Evolutionary conservation across 2,113 vertebrate genomes (phyloP).

Genomic region (Chionis minor): DNA sequence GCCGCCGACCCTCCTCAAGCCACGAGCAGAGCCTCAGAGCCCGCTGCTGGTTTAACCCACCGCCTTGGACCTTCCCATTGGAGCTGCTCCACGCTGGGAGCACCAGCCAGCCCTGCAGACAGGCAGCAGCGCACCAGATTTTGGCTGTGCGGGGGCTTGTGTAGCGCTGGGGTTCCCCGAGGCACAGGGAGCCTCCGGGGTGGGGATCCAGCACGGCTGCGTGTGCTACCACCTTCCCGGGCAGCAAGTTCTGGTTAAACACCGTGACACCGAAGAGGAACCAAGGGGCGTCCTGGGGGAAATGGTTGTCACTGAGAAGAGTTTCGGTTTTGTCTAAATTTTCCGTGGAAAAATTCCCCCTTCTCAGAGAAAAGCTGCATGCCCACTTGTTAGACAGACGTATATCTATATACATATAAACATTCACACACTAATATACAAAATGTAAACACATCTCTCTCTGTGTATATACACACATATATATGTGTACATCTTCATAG

Average conservation of each 20-base stretch:
- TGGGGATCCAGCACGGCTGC: fast-evolving
- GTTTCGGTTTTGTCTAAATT: background rate
- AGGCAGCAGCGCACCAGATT: fast-evolving
- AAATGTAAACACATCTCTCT: background rate
- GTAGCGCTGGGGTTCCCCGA: background rate
- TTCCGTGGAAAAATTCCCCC: background rate
- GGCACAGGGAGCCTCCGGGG: fast-evolving
- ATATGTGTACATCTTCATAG: background rate
- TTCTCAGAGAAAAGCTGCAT: background rate
- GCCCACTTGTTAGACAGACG: background rate
- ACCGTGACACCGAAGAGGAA: background rate
- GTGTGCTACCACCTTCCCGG: fast-evolving
- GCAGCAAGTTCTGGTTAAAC: background rate
- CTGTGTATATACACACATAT: background rate
- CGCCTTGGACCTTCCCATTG: background rate
- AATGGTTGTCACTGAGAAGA: background rate
- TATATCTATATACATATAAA: background rate
- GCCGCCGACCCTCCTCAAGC: background rate
- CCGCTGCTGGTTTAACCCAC: background rate
- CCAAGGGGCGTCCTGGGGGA: background rate
- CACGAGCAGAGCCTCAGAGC: background rate
- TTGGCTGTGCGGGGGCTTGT: background rate
- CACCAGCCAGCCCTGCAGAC: background rate
- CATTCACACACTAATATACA: background rate
- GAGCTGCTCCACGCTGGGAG: background rate